Evolutionary conservation across 2,113 vertebrate species (phyloP), one percentile per base, ranked within the genome.

Genomic region (Melierax canorus): DNA sequence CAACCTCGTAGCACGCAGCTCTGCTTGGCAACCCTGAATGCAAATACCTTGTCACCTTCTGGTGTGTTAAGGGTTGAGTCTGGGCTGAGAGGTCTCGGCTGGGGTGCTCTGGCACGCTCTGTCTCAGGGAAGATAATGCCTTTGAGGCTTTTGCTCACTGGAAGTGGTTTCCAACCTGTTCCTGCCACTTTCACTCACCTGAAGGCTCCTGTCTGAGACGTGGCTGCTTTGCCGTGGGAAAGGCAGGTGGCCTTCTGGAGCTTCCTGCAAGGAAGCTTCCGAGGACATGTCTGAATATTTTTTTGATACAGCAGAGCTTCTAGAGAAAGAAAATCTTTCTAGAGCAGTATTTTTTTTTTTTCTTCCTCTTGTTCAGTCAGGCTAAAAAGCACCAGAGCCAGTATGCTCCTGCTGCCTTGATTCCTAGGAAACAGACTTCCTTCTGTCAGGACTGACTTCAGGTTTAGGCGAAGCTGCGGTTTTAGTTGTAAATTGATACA

Each of bases 51-150:
- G 15, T 67, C 46, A 15, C 73, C 15, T 3, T 2, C 19, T 3
- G 27, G 30, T 11, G n/a, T 7, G 7, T 3, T 14, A 13, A 11
- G 50, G 30, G 74, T 74, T 1, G 3, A 14, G 32, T 1, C 27
- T 4, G 53, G 81, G 34, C 39, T 23, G 16, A 7, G 4, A 12
- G 39, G 43, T 38, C n/a, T 50, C 12, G 2, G 39, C 18, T 7
- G 5, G 34, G 36, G 30, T 3, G 8, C 18, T 63, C 6, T 18
- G 53, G 17, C 38, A 17, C 15, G 2, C 17, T 27, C 19, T 0
- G 0, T 27, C 50, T 34, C 1, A 1, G 21, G 12, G 23, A 7
- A 8, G 2, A 3, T 8, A 21, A 38, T 1, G 2, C 7, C 18
- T 41, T 59, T 18, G n/a, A 71, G 69, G 38, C 41, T 92, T 71